Base-by-base conservation (phyloP, 2,797 vertebrate genomes). In the Sebastes diaconus region DNA sequence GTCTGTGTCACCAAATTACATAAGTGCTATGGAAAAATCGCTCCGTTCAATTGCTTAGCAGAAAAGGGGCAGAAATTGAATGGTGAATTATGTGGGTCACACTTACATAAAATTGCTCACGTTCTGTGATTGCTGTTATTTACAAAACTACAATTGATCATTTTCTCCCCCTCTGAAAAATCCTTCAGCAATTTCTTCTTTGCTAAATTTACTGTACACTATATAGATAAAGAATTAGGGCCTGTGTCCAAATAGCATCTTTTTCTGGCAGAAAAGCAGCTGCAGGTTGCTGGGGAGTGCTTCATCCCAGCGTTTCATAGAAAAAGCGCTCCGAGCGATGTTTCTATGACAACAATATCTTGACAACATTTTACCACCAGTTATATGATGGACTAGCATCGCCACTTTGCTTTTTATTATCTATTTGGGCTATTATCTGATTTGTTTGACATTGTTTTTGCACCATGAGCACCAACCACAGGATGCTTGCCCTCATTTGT, bases 1-100 rank as follows among this genome's bases (percentile, higher is more conserved):
- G 92, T 94, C 88, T 78, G 81, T 90, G 79, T 87, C 88, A 83
- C 72, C 84, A 93, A 92, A 94, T 91, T 85, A 85, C 81, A 94
- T 90, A 88, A 94, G 90, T 80, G 70, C 88, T 78, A 73, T 64
- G 87, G 84, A 93, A 90, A 93, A 93, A 75, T 87, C 84, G 84
- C 87, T 94, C 88, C 29, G 68, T 90, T 90, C 75, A 80, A 82
- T 80, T 88, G 81, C 80, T 86, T 58, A 60, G 75, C 18, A 80
- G 75, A 74, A 82, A 73, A 70, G 65, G 34, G 30, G 68, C 63
- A 73, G 75, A 88, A 89, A 89, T 52, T 71, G 32, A 77, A 85
- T 58, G 72, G 80, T 30, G 69, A 85, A 77, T 84, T 61, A 84
- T 64, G 36, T 27, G 80, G 74, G 66, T 77, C 75, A 85, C 75